Evolutionary conservation across 2,797 vertebrate species (phyloP).

Genomic region (Corythornis leucogaster): DNA sequence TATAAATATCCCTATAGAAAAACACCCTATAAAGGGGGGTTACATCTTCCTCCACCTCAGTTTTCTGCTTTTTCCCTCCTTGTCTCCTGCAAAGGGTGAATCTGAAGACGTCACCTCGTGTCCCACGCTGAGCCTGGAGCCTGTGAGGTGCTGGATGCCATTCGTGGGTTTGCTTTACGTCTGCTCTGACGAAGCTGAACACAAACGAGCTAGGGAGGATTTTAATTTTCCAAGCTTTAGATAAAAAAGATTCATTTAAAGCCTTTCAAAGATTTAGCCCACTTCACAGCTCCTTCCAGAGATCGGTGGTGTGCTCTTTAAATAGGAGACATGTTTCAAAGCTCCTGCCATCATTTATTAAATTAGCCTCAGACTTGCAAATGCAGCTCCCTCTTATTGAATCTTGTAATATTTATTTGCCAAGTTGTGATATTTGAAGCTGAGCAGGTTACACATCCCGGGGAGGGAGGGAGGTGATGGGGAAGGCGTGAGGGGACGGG

Average conservation of each 20-base stretch:
- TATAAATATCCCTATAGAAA: too few relatives aligned
- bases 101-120: not conserved
- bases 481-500: conserved; percentile 12
- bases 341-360: conserved; percentile 64
- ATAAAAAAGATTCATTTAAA: conserved; percentile 45
- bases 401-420: conserved; percentile 67
- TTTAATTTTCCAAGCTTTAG: conserved; percentile 28
- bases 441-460: not conserved
- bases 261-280: conserved; percentile 53
- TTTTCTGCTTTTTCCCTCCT: not conserved
- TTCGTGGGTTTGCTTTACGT: not conserved
- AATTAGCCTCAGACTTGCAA: conserved; percentile 70
- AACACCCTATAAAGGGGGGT: not conserved
- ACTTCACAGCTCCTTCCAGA: conserved; percentile 30
- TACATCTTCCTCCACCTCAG: not conserved
- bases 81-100: not conserved
- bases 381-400: conserved; percentile 57
- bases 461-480: not conserved
- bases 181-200: not conserved
- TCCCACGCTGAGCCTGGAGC: not conserved
- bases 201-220: not conserved
- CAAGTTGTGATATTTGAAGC: conserved; percentile 36
- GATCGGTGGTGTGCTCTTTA: conserved; percentile 34
- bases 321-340: conserved; percentile 56
- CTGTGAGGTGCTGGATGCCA: rapidly evolving